A percentile compares a stretch with the other conserved stretches of the same genome.
Evolutionary conservation across 1,140 invertebrate species (phyloP).

Genomic region (Cydia amplana): DNA sequence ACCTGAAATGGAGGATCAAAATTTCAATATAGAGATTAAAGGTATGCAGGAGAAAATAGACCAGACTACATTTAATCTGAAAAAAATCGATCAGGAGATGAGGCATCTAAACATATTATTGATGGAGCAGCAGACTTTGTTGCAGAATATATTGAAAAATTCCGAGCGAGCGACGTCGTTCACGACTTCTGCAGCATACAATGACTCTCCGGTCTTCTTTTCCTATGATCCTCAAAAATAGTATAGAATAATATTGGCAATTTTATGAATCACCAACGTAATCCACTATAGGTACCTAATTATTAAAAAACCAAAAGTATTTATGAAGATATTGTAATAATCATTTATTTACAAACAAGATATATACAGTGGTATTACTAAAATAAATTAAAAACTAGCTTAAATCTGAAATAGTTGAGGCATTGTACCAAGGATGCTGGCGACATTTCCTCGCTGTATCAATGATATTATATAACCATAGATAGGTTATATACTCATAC

Average conservation of each 20-base stretch:
- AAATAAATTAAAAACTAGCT: too few relatives aligned
- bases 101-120: constrained; percentile 66
- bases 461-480: too few relatives aligned
- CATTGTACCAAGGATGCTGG: too few relatives aligned
- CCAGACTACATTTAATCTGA: constrained; percentile 72
- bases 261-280: too few relatives aligned
- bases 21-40: constrained; percentile 65
- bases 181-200: constrained; percentile 41
- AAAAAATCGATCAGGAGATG: constrained; percentile 75
- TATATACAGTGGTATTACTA: too few relatives aligned
- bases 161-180: constrained; percentile 48
- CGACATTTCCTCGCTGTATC: too few relatives aligned
- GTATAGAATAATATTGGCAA: background rate
- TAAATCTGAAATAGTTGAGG: too few relatives aligned
- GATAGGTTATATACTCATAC: too few relatives aligned
- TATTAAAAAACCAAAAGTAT: too few relatives aligned
- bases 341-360: too few relatives aligned
- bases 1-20: constrained; percentile 52
- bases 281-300: too few relatives aligned
- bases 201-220: constrained; percentile 61
- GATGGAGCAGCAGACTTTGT: constrained; percentile 62
- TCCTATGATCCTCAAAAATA: constrained; percentile 25
- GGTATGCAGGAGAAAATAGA: constrained; percentile 75
- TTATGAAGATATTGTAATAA: too few relatives aligned
- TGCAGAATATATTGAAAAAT: constrained; percentile 63